Evolutionary conservation across 2,113 vertebrate genomes (phyloP), one percentile per base, ranked within the genome.

Genomic region (Arothron firmamentum): DNA sequence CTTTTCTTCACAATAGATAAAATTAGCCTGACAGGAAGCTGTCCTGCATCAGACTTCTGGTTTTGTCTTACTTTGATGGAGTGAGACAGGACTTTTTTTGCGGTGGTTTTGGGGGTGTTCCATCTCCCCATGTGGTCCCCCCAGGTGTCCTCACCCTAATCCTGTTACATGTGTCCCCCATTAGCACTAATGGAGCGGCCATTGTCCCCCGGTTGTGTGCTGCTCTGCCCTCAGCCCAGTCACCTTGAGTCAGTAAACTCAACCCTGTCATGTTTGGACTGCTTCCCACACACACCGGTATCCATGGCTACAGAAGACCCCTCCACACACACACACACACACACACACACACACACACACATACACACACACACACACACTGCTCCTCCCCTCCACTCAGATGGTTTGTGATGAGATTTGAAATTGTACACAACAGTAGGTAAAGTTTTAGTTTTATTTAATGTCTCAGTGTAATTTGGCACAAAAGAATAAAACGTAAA

Each of bases 111-210:
- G 51, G 25, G 67, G 71, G 60, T 62, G 70, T 56, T 59, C 57
- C 56, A 61, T 84, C 86, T 86, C 78, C 74, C 85, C 84, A 90
- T 89, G 88, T 89, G 85, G 86, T 88, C 88, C 65, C 67, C 77
- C 78, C 75, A 89, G 85, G 87, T 88, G 85, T 87, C 80, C 80
- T 76, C 71, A 61, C 66, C 9, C 82, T 91, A 89, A 89, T 90
- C 84, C 75, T 51, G 84, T 91, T 90, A 85, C 84, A 87, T 90
- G 81, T 84, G 81, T 87, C 84, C 82, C 82, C 83, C 82, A 88
- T 91, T 88, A 89, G 86, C 72, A 73, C 82, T 83, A 85, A 85
- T 84, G 81, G 87, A 80, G 60, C 69, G 1, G 23, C 85, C 74
- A 85, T 91, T 90, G 89, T 90, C 67, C 65, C 55, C 57, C 46